Percentiles rank a stretch among this genome's conserved stretches.
phyloP scores from a whole-genome alignment of 1,140 invertebrate genomes.

The Monochamus saltuarius region DNA sequence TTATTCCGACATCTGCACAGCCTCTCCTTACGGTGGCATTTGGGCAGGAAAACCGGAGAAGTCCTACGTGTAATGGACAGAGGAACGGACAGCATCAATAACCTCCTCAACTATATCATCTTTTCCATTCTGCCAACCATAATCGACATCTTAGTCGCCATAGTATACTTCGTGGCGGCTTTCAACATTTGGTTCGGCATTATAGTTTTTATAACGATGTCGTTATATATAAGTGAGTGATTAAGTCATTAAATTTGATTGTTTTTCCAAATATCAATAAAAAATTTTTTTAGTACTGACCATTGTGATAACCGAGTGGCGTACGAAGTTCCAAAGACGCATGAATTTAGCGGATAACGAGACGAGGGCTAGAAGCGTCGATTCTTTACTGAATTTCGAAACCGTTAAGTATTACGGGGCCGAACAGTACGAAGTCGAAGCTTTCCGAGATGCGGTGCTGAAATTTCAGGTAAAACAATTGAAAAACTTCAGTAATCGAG shows the following conservation, averaged over 20 bases:
- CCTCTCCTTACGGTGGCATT: constrained; percentile 85
- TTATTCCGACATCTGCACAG: constrained; percentile 85
- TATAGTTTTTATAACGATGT: constrained; percentile 92
- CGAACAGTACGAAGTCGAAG: constrained; percentile 85
- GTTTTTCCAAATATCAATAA: constrained; percentile 1
- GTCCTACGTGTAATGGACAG: constrained; percentile 92
- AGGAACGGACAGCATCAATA: constrained; percentile 93
- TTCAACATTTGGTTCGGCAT: constrained; percentile 95
- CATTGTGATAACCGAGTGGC: constrained; percentile 90
- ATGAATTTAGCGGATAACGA: constrained; percentile 95
- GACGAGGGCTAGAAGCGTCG: constrained; percentile 86
- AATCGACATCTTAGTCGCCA: constrained; percentile 89
- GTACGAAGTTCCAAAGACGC: constrained; percentile 87
- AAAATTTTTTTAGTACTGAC: constrained; percentile 66
- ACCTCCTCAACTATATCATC: constrained; percentile 83
- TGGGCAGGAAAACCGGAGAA: constrained; percentile 92
- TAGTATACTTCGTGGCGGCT: constrained; percentile 81
- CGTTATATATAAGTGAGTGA: constrained; percentile 83
- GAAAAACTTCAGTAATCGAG: neutral
- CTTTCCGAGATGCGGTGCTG: constrained; percentile 78
- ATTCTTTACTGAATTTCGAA: constrained; percentile 97
- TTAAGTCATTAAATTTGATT: neutral
- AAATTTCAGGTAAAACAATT: constrained; percentile 71
- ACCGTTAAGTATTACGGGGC: constrained; percentile 97
- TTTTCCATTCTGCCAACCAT: constrained; percentile 91